Base-by-base conservation (phyloP, 2,888 invertebrate genomes). In the Pristionchus arcanus region DNA sequence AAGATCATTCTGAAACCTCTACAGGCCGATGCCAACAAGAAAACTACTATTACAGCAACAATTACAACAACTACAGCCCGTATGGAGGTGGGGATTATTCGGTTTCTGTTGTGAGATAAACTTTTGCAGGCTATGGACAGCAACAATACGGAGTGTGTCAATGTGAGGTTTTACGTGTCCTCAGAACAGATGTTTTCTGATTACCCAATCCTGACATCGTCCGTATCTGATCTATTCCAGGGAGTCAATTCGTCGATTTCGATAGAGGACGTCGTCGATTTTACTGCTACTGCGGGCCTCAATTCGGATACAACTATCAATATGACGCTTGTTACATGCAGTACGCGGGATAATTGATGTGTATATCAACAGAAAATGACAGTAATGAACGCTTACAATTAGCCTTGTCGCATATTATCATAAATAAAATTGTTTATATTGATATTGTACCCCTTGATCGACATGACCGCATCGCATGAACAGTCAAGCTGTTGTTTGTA, bases 181-280 rank as follows among this genome's bases (percentile, higher is more conserved):
- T 21, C 16, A 31, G 34, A 16, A 71, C 34, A 34, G 16, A 19
- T 3, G 34, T 15, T 11, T 19, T 13, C 25, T 28, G 28, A 66
- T 16, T 68, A 9, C 19, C 16, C 4, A 68, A 19, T 15, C 5
- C 63, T 9, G 13, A 15, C 5, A 15, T n/a, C 1, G 15, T n/a
- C 25, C 3, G 11, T 11, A 68, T 28, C 19, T 13, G 13, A 2
- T 68, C n/a, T 2, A 31, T 9, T 74, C 19, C 37, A 74, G 74
- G 74, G 74, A 74, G 74, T 31, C 74, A 74, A 34, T 74, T 74
- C 74, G 19, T 74, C 37, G 74, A 74, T 21, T 74, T 21, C 19
- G 37, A 34, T 74, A 11, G 21, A 34, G 74, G 74, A 31, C 34
- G 74, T 19, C 74, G 19, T 16, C 34, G 74, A 13, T 74, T 34